Evolutionary conservation across 1,140 invertebrate genomes (phyloP).

Genomic region (Drosophila kikkawai): DNA sequence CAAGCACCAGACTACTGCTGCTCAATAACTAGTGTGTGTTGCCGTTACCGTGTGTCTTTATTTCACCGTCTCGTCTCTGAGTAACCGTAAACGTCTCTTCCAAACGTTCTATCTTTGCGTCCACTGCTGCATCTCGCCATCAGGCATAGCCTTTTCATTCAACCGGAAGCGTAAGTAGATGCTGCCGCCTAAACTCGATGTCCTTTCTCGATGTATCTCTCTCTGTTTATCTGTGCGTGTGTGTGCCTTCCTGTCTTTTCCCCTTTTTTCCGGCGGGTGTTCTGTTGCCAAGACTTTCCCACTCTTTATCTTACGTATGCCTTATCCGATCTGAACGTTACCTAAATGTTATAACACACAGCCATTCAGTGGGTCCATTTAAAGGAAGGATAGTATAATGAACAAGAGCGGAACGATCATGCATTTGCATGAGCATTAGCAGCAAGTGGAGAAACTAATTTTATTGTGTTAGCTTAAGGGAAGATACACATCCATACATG

Average conservation of each 20-base stretch:
- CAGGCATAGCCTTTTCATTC: conserved; percentile 62
- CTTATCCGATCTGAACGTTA: conserved; percentile 2
- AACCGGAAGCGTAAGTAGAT: conserved; percentile 80
- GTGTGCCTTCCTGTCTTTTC: conserved; percentile 31
- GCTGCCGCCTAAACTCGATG: conserved; percentile 39
- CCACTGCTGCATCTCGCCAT: conserved; percentile 63
- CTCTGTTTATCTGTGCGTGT: conserved; percentile 41
- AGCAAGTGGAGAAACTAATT: no score
- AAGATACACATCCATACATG: no score
- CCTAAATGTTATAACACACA: conserved; percentile 9
- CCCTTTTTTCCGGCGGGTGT: conserved; percentile 5
- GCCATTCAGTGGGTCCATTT: neutral
- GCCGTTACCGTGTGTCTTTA: conserved; percentile 27
- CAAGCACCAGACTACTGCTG: conserved; percentile 16
- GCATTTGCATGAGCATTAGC: neutral
- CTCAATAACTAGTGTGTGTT: conserved; percentile 35
- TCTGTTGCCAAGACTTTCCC: conserved; percentile 8
- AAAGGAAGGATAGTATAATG: neutral
- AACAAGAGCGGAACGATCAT: neutral
- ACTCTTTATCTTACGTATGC: conserved; percentile 23
- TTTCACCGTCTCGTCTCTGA: conserved; percentile 35
- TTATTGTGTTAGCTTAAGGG: no score
- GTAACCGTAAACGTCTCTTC: conserved; percentile 53
- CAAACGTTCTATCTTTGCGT: conserved; percentile 74
- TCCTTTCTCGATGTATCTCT: conserved; percentile 49